A percentile compares a stretch with the other conserved stretches of the same genome.
These are phyloP conservation scores for Podarcis muralis DNA, from an alignment of 2,113 vertebrate genomes.

Conservation along the genomic window DNA sequence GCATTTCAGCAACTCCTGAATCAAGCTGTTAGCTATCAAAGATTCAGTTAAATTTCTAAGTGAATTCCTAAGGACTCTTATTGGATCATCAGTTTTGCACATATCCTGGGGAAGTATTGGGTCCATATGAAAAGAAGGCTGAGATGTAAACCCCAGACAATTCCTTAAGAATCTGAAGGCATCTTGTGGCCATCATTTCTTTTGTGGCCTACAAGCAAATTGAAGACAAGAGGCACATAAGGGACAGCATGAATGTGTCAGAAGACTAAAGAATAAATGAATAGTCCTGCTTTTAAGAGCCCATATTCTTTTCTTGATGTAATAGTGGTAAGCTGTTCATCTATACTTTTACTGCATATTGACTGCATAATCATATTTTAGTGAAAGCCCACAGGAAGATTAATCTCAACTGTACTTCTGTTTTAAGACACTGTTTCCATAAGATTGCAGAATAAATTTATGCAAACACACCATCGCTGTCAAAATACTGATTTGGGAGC, in stretches of 20 bases:
- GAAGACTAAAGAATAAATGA: slow-evolving; percentile 20
- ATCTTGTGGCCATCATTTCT: slow-evolving; percentile 17
- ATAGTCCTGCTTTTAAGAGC: slow-evolving; percentile 45
- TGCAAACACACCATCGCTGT: background rate
- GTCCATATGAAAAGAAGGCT: slow-evolving; percentile 3
- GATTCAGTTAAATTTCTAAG: background rate
- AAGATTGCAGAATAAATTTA: background rate
- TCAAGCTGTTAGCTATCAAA: background rate
- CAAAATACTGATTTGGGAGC: background rate
- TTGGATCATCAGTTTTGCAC: background rate
- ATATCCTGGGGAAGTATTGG: slow-evolving; percentile 26
- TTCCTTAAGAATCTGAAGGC: slow-evolving; percentile 38
- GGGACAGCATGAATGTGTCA: background rate
- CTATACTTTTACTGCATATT: background rate
- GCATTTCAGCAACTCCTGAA: background rate
- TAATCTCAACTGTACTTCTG: background rate
- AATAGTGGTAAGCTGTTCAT: background rate
- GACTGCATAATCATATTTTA: background rate
- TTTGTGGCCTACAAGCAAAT: slow-evolving; percentile 39
- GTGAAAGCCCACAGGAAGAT: background rate
- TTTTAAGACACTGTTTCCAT: background rate
- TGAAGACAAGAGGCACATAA: background rate
- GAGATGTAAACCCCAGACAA: slow-evolving; percentile 40
- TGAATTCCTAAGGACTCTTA: background rate
- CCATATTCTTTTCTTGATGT: background rate